phyloP scores from a whole-genome alignment of 2,113 vertebrate species.

The Pterocles orientalis region DNA sequence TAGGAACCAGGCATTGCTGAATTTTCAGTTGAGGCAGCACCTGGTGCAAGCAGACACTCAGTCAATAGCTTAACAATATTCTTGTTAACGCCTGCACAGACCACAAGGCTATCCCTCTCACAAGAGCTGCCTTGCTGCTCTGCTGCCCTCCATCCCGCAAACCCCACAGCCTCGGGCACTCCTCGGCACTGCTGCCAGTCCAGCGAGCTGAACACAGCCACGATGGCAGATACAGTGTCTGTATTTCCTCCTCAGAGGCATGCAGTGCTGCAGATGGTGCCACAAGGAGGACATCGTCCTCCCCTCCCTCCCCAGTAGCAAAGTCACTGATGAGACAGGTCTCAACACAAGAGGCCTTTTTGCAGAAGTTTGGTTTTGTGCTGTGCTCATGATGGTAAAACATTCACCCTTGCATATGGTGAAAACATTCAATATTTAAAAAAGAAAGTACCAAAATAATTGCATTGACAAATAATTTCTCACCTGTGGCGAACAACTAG shows the following conservation, averaged over 20 bases:
- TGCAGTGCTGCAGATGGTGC: rapidly evolving
- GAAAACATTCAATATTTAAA: neutral
- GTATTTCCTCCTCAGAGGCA: rapidly evolving
- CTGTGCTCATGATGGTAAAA: neutral
- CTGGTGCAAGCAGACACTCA: neutral
- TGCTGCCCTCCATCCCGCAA: neutral
- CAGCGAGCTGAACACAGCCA: neutral
- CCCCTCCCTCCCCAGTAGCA: rapidly evolving
- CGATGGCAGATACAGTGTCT: rapidly evolving
- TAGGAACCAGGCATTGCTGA: neutral
- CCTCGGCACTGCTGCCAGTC: neutral
- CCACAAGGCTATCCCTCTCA: rapidly evolving
- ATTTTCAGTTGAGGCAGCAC: neutral
- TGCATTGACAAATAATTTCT: neutral
- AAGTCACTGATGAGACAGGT: rapidly evolving
- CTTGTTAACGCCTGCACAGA: rapidly evolving
- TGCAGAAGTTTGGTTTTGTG: neutral
- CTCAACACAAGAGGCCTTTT: neutral
- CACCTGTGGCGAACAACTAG: neutral
- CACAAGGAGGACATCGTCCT: neutral
- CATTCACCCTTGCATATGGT: rapidly evolving
- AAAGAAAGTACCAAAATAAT: neutral
- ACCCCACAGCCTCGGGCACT: too few species aligned
- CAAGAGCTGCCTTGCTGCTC: neutral
- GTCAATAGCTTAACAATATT: neutral